A percentile compares a stretch with the other conserved stretches of the same genome.
phyloP scores from a whole-genome alignment of 37 sponge, comb jelly and placozoan species.

The Bolinopsis microptera region DNA sequence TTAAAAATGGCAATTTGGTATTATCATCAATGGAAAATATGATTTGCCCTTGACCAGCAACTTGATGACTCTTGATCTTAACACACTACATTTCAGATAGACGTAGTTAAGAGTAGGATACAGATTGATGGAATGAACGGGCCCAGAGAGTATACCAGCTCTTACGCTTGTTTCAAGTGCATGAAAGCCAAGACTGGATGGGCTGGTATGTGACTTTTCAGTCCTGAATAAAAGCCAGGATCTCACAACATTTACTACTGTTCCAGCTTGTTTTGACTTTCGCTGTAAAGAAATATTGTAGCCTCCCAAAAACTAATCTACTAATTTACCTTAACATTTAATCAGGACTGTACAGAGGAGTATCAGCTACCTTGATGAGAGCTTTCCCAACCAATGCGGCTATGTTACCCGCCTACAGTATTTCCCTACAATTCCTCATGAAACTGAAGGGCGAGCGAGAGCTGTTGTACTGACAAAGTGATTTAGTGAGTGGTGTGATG shows the following conservation, averaged over 20 bases:
- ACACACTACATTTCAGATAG: neutral
- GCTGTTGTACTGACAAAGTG: neutral
- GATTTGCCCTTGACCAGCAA: no score
- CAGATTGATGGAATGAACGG: slow-evolving; percentile 36
- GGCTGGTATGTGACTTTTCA: neutral
- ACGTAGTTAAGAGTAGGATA: slow-evolving; percentile 37
- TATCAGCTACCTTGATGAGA: slow-evolving; percentile 7
- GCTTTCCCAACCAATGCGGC: slow-evolving; percentile 53
- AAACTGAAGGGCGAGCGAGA: neutral
- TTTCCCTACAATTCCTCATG: neutral
- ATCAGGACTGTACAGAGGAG: slow-evolving; percentile 29
- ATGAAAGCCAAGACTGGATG: neutral
- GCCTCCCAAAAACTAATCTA: neutral
- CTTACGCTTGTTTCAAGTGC: neutral
- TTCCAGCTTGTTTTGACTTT: no score
- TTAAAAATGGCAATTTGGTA: no score
- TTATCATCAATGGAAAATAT: no score
- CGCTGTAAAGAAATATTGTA: no score
- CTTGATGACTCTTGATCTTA: no score
- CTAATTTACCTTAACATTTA: no score
- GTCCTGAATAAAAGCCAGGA: no score
- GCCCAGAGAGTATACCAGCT: neutral
- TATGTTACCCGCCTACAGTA: slow-evolving; percentile 49
- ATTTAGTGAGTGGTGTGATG: no score
- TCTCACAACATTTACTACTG: no score